A percentile compares a stretch with the other conserved stretches of the same genome.
Conservation (phyloP, 2,113 vertebrate species). For the Trichomycterus rosablanca region DNA sequence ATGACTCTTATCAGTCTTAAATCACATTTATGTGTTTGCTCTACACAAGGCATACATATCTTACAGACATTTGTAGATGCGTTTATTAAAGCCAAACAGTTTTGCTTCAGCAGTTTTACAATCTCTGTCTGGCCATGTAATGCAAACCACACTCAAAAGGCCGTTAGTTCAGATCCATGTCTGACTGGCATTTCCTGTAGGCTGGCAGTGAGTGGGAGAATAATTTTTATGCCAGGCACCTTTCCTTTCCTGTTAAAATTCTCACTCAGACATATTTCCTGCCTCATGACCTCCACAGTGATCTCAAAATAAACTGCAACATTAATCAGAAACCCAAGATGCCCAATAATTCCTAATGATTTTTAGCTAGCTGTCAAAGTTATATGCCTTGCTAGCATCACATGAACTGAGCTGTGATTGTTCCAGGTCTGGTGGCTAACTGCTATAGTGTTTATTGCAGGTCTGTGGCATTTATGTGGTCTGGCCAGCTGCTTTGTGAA, state of each 20-base stretch:
- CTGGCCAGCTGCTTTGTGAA: conserved; percentile 9
- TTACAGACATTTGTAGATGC: neutral
- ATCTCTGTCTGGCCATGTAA: conserved; percentile 1
- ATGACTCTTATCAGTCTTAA: neutral
- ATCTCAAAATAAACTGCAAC: conserved; percentile 7
- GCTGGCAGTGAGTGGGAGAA: conserved; percentile 26
- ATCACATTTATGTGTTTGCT: neutral
- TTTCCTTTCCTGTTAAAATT: conserved; percentile 35
- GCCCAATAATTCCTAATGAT: neutral
- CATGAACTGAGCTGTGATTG: neutral
- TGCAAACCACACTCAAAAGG: conserved; percentile 7
- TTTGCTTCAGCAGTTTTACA: neutral
- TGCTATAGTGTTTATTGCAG: conserved; percentile 27
- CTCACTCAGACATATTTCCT: conserved; percentile 15
- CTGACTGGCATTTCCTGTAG: conserved; percentile 40
- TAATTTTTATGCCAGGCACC: conserved; percentile 20
- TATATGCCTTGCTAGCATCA: neutral
- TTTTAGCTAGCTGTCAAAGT: conserved; percentile 9
- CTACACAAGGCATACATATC: neutral
- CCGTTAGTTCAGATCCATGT: conserved; percentile 9
- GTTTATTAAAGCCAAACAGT: conserved; percentile 16
- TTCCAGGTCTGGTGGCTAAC: conserved; percentile 3
- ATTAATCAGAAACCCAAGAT: neutral
- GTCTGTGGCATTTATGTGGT: conserved; percentile 31
- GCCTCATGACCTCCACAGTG: neutral